Conservation (phyloP, 2,888 invertebrate genomes). For the Boloria euphrosyne region DNA sequence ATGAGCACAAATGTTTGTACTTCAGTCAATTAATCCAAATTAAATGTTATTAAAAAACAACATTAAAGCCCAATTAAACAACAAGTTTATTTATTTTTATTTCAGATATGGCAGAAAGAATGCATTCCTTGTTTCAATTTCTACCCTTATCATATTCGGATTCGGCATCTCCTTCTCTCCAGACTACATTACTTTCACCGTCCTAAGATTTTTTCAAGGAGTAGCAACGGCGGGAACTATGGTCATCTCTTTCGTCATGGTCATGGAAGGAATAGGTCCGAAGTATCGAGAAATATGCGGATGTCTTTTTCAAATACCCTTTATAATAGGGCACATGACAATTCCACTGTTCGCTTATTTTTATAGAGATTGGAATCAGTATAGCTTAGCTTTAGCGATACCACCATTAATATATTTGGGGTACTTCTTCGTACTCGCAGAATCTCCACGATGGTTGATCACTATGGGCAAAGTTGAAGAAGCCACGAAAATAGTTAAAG, state of each 20-base stretch:
- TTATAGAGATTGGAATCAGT: conserved; percentile 84
- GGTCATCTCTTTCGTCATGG: conserved; percentile 87
- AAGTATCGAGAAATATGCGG: conserved; percentile 79
- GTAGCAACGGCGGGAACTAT: conserved; percentile 91
- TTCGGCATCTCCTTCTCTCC: conserved; percentile 86
- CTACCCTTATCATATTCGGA: conserved; percentile 85
- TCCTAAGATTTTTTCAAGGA: conserved; percentile 86
- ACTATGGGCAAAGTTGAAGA: conserved; percentile 85
- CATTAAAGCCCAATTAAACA: background rate
- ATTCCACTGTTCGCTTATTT: conserved; percentile 84
- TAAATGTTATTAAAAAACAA: too few relatives aligned
- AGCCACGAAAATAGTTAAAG: conserved; percentile 84
- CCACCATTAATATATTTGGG: conserved; percentile 83
- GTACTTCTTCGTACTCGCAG: conserved; percentile 87
- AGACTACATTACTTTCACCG: conserved; percentile 81
- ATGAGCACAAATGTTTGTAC: too few relatives aligned
- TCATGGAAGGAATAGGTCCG: conserved; percentile 85
- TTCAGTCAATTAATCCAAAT: too few relatives aligned
- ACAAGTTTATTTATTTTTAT: conserved; percentile 5
- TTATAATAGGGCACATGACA: conserved; percentile 85
- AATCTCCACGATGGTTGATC: conserved; percentile 91
- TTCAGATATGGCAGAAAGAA: conserved; percentile 88
- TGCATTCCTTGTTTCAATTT: conserved; percentile 86
- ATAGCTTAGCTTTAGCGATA: conserved; percentile 84
- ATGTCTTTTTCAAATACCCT: conserved; percentile 86